These are phyloP conservation scores for Polydrusus tereticollis DNA, from an alignment of 2,888 invertebrate genomes.

Conservation along the genomic window DNA sequence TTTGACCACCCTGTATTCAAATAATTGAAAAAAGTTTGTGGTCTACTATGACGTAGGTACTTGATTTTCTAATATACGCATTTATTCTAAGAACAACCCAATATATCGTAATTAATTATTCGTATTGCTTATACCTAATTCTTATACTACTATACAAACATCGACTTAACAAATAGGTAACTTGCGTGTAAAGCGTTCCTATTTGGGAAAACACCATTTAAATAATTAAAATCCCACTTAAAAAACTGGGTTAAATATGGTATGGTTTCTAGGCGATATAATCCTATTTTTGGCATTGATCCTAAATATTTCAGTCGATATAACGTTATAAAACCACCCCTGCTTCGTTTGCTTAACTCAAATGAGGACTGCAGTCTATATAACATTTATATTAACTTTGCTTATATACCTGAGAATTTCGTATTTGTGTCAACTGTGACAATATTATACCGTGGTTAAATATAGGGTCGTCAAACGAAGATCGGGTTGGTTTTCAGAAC, in stretches of 20 bases:
- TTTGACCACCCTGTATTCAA: too few species aligned
- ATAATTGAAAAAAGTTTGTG: too few species aligned
- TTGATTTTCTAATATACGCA: too few species aligned
- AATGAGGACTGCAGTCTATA: background rate
- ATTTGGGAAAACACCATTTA: conserved; percentile 22
- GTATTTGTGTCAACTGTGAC: too few species aligned
- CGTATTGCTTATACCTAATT: background rate
- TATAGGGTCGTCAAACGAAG: too few species aligned
- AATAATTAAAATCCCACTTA: conserved; percentile 39
- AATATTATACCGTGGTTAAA: too few species aligned
- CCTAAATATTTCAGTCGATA: conserved; percentile 29
- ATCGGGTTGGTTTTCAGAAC: too few species aligned
- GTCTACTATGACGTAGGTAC: too few species aligned
- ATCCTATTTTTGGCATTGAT: conserved; percentile 37
- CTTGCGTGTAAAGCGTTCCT: conserved; percentile 22
- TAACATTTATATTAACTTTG: background rate
- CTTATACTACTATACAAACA: conserved; percentile 1
- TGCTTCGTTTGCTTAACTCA: background rate
- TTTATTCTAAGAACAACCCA: background rate
- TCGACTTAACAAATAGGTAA: conserved; percentile 19
- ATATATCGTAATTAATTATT: background rate
- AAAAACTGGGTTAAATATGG: conserved; percentile 42
- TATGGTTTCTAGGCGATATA: conserved; percentile 32
- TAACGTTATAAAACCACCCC: conserved; percentile 21
- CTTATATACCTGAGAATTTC: too few species aligned